Evolutionary conservation across 2,113 vertebrate species (phyloP).

Genomic region (Acinonyx jubatus): DNA sequence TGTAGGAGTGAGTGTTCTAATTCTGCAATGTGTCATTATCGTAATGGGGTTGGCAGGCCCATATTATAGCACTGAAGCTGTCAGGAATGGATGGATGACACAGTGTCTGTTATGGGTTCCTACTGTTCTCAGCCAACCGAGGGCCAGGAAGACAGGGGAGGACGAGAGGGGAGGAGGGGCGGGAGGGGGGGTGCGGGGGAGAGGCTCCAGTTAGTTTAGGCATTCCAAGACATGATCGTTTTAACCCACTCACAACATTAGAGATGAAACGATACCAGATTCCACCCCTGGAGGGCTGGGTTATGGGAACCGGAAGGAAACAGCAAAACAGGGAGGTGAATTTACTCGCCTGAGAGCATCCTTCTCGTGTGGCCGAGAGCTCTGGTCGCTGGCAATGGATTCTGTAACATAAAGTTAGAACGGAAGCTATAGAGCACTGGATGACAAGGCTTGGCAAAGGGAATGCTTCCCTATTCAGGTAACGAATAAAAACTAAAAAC

Average conservation of each 20-base stretch:
- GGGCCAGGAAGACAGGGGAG: slow-evolving; percentile 48
- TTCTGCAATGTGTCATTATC: slow-evolving; percentile 72
- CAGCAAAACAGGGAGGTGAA: neutral
- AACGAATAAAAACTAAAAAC: slow-evolving; percentile 32
- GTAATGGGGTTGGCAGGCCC: slow-evolving; percentile 77
- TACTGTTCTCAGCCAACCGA: slow-evolving; percentile 57
- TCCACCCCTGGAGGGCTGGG: neutral
- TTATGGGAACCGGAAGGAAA: neutral
- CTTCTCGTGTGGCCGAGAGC: neutral
- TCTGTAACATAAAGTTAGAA: neutral
- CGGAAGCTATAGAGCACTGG: neutral
- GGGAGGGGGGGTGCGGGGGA: neutral
- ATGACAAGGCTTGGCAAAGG: neutral
- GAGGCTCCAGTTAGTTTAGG: neutral
- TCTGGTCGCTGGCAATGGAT: neutral
- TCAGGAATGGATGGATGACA: slow-evolving; percentile 72
- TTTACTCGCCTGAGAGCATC: neutral
- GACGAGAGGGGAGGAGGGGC: neutral
- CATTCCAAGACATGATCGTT: slow-evolving; percentile 30
- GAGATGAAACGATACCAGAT: neutral
- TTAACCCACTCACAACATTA: slow-evolving; percentile 19
- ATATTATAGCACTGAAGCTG: slow-evolving; percentile 69
- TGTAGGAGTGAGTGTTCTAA: slow-evolving; percentile 66
- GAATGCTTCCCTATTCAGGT: neutral
- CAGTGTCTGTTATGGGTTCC: slow-evolving; percentile 69